These are phyloP conservation scores for Mobula birostris DNA, from an alignment of 2,113 vertebrate species.

Conservation along the genomic window DNA sequence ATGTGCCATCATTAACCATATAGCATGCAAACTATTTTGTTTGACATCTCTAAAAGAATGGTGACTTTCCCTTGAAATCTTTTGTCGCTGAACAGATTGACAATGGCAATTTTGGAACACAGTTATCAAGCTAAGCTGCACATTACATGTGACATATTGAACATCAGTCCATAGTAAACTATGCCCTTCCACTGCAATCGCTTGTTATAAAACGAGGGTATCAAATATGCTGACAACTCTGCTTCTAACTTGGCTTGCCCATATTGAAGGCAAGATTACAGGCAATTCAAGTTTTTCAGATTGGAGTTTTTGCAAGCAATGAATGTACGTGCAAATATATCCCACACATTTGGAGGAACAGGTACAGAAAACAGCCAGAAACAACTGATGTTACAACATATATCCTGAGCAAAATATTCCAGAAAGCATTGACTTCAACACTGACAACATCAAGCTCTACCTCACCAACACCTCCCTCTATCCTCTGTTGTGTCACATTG, in stretches of 20 bases:
- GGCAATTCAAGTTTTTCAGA: background rate
- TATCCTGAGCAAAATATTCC: background rate
- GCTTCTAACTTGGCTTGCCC: background rate
- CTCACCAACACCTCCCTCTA: no score
- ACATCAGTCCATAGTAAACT: background rate
- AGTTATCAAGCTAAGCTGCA: background rate
- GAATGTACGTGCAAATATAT: no score
- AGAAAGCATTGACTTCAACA: no score
- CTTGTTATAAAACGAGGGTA: background rate
- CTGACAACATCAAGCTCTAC: no score
- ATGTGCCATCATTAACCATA: background rate
- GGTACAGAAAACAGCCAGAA: background rate
- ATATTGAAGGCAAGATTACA: background rate
- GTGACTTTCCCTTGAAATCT: background rate
- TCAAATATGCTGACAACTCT: background rate
- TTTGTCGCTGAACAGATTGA: background rate
- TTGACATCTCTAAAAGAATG: background rate
- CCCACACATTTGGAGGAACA: slow-evolving; percentile 18
- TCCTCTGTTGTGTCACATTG: no score
- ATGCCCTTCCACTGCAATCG: background rate
- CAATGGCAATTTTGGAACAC: background rate
- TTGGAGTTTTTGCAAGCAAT: no score
- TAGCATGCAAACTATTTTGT: background rate
- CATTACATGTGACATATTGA: background rate
- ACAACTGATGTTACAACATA: background rate